Evolutionary conservation across 2,888 invertebrate genomes (phyloP).

Genomic region (Caenorhabditis plicata): DNA sequence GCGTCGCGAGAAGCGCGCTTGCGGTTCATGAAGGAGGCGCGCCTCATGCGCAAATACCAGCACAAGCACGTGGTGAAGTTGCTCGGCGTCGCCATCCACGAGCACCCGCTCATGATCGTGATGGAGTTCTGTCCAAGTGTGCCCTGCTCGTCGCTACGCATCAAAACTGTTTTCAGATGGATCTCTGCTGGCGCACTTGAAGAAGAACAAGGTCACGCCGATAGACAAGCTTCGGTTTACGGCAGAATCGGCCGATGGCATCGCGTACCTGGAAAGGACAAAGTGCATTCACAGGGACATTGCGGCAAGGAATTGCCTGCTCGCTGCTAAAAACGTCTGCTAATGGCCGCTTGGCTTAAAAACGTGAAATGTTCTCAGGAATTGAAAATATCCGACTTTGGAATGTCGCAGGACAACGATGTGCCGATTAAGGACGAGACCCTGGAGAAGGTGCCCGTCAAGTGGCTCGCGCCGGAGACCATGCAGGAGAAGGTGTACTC

Average conservation of each 20-base stretch:
- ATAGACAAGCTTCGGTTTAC: conserved; percentile 45
- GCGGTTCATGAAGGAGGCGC: conserved; percentile 58
- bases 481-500: conserved; percentile 54
- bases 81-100: conserved; percentile 53
- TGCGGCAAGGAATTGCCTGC: conserved; percentile 81
- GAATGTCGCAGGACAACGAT: conserved; percentile 58
- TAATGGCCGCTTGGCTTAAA: not conserved
- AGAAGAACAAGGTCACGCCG: conserved; percentile 31
- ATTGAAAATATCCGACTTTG: conserved; percentile 66
- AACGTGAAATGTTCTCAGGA: conserved; percentile 21
- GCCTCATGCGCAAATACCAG: conserved; percentile 54
- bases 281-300: conserved; percentile 84
- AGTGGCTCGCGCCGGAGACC: conserved; percentile 59
- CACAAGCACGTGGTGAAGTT: conserved; percentile 54
- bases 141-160: not conserved
- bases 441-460: conserved; percentile 50
- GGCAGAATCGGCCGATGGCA: conserved; percentile 74
- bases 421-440: conserved; percentile 54
- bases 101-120: conserved; percentile 57
- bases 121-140: conserved; percentile 55
- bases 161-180: conserved; percentile 30
- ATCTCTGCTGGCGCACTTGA: conserved; percentile 39
- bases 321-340: conserved; percentile 37
- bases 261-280: conserved; percentile 80
- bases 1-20: conserved; percentile 47